Evolutionary conservation across 2,888 invertebrate species (phyloP), one percentile per base, ranked within the genome.

Genomic region (Onchidella celtica): DNA sequence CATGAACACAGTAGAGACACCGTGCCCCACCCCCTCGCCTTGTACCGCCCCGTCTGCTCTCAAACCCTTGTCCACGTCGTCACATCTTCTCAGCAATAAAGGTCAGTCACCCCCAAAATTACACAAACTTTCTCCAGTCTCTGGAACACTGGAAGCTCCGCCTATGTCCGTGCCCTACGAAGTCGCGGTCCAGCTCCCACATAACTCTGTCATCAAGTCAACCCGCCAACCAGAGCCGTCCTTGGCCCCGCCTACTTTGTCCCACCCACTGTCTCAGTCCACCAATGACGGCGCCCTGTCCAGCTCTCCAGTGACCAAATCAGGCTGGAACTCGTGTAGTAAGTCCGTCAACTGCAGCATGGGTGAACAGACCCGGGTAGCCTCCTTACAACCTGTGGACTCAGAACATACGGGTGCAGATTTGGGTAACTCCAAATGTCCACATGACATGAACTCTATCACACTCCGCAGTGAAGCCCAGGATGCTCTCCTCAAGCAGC

Each of bases 121-220:
- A 36, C 75, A 69, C 66, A 66, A 78, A 55, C 76, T 63, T 69
- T 1, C 76, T 70, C 40, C 47, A 63, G 27, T 76, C 78, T 40
- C 74, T 76, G 70, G 24, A 34, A 24, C 34, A 29, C 6, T 79
- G 32, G 68, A 78, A 68, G 6, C 69, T 55, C 36, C 72, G 34
- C 11, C 73, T 55, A 34, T 34, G 38, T 38, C 75, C 24, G 14
- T 74, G 76, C 38, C 75, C 40, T 65, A 66, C 73, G 59, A 85
- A n/a, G 66, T 82, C 29, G 29, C 77, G 55, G 81, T 86, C 69
- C 69, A 84, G 4, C 75, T 87, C 61, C 85, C 85, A 14, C 89
- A 89, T 70, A 89, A 85, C 83, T 88, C 89, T 34, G 89, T 89
- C 66, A 90, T 90, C 47, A 89, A 89, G 72, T 82, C 78, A 55